Percentiles rank a stretch among this genome's conserved stretches.
Conservation (phyloP, 2,113 vertebrate species). For the Geococcyx californianus region DNA sequence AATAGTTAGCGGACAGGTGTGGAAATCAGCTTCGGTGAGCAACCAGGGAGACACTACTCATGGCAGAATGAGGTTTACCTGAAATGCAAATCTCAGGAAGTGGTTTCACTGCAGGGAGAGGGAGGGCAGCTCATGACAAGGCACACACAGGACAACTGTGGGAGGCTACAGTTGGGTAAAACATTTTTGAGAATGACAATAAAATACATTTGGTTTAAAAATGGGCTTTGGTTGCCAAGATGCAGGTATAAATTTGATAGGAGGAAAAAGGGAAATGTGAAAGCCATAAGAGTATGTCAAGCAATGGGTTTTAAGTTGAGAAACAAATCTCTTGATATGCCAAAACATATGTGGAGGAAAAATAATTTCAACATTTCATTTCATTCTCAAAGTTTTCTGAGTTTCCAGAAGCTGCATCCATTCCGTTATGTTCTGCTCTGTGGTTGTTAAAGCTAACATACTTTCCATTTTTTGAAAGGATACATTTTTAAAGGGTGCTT, state of each 20-base stretch:
- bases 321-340: neutral
- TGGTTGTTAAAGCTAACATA: neutral
- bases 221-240: neutral
- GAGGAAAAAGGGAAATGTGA: neutral
- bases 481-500: neutral
- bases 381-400: neutral
- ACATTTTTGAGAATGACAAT: neutral
- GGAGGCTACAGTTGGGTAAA: neutral
- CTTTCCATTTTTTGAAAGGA: neutral
- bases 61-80: neutral
- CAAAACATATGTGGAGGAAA: neutral
- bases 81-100: neutral
- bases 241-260: neutral
- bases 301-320: neutral
- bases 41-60: neutral
- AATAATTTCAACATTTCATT: neutral
- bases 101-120: neutral
- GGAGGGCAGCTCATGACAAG: neutral
- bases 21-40: neutral
- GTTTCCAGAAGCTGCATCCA: neutral
- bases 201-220: neutral
- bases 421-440: neutral
- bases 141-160: neutral
- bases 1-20: neutral
- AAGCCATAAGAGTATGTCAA: accelerated